These are phyloP conservation scores for Congeria kusceri DNA, from an alignment of 2,888 invertebrate species.

Conservation along the genomic window DNA sequence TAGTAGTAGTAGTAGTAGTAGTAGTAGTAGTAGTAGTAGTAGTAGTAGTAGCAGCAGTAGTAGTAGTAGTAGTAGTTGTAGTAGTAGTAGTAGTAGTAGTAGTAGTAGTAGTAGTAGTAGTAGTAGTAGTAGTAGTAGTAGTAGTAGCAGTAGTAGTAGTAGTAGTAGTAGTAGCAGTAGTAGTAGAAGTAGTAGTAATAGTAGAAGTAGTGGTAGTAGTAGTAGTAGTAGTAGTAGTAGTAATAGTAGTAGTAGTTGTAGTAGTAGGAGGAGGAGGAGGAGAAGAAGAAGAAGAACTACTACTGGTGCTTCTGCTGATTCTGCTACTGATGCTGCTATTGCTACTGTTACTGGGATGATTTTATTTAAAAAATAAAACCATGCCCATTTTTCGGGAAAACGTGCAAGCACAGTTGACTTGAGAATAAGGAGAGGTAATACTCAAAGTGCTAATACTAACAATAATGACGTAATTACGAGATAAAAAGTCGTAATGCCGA, in stretches of 20 bases:
- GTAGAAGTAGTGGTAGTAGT: background rate
- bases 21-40: slow-evolving; percentile 1
- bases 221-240: slow-evolving; percentile 1
- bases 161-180: background rate
- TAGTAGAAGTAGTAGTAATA: background rate
- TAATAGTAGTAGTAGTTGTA: background rate
- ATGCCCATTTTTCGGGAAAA: no score
- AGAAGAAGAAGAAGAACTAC: background rate
- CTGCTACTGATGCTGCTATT: no score
- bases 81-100: slow-evolving; percentile 1
- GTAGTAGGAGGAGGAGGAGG: background rate
- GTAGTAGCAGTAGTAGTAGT: background rate
- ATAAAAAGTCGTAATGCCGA: no score
- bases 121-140: slow-evolving; percentile 1
- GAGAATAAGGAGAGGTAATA: no score
- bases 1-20: slow-evolving; percentile 1
- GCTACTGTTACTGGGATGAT: no score
- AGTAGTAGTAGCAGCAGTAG: background rate
- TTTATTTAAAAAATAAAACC: no score
- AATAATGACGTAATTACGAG: no score
- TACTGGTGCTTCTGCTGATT: background rate
- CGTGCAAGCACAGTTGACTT: no score
- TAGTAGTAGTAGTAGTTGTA: background rate
- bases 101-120: slow-evolving; percentile 1
- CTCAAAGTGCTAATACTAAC: background rate